Percentiles rank a stretch among this genome's conserved stretches.
These are phyloP conservation scores for Laticauda colubrina DNA, from an alignment of 2,113 vertebrate species.

Conservation along the genomic window DNA sequence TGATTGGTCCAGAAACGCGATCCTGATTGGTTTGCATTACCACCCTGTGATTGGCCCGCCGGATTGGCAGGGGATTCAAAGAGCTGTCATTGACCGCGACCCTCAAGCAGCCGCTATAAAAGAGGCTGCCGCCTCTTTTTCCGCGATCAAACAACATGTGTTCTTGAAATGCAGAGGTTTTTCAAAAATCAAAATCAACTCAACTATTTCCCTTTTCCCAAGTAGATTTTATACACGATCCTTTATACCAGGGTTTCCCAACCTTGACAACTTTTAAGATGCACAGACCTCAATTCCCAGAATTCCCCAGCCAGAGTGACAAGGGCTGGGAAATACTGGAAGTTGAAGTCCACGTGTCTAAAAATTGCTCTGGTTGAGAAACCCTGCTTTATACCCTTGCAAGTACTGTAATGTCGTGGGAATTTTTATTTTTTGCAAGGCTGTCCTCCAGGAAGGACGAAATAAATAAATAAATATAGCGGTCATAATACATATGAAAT, in stretches of 20 bases:
- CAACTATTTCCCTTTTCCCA: not conserved
- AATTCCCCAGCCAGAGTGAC: not conserved
- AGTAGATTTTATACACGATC: not conserved
- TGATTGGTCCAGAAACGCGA: no score
- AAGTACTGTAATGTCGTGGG: not conserved
- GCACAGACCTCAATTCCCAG: not conserved
- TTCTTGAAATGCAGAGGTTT: not conserved
- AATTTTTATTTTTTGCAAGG: not conserved
- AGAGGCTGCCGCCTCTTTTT: no score
- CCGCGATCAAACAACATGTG: not conserved
- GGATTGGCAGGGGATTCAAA: no score
- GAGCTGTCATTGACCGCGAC: no score
- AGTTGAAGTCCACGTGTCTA: not conserved
- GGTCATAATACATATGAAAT: not conserved
- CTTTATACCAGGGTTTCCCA: not conserved
- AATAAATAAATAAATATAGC: not conserved
- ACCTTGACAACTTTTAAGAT: not conserved
- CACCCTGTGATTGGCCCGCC: no score
- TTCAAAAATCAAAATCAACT: not conserved
- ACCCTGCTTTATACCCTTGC: not conserved
- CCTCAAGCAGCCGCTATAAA: no score
- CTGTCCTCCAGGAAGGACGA: not conserved
- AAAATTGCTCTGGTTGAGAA: not conserved
- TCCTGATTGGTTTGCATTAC: no score
- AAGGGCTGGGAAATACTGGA: not conserved